Evolutionary conservation across 1,140 invertebrate genomes (phyloP).

Genomic region (Heliconius melpomene): DNA sequence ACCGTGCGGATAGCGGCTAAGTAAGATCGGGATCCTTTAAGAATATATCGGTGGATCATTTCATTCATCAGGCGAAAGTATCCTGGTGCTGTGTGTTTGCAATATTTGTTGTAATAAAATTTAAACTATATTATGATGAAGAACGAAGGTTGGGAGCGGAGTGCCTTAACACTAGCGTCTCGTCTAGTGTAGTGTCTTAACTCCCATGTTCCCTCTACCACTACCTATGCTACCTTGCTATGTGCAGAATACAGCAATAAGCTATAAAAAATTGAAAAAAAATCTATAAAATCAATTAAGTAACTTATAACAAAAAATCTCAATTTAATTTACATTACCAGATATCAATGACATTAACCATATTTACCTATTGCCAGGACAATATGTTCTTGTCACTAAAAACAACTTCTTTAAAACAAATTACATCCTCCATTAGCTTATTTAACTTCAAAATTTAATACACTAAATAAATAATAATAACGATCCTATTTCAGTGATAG

Average conservation of each 20-base stretch:
- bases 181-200: too few relatives aligned
- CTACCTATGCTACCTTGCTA: too few relatives aligned
- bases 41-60: constrained; percentile 79
- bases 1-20: constrained; percentile 80
- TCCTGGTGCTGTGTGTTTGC: neutral
- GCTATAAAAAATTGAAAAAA: neutral
- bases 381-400: too few relatives aligned
- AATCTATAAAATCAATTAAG: too few relatives aligned
- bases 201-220: too few relatives aligned
- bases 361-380: too few relatives aligned
- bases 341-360: too few relatives aligned
- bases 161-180: too few relatives aligned
- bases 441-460: neutral
- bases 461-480: constrained; percentile 47
- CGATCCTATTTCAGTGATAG: constrained; percentile 64
- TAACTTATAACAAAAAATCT: too few relatives aligned
- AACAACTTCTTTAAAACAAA: neutral
- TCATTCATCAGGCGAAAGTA: constrained; percentile 65
- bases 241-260: too few relatives aligned
- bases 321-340: too few relatives aligned
- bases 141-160: too few relatives aligned
- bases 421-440: neutral
- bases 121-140: neutral
- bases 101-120: neutral
- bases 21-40: constrained; percentile 79